phyloP scores from a whole-genome alignment of 2,888 invertebrate genomes.

The Spodoptera exigua region DNA sequence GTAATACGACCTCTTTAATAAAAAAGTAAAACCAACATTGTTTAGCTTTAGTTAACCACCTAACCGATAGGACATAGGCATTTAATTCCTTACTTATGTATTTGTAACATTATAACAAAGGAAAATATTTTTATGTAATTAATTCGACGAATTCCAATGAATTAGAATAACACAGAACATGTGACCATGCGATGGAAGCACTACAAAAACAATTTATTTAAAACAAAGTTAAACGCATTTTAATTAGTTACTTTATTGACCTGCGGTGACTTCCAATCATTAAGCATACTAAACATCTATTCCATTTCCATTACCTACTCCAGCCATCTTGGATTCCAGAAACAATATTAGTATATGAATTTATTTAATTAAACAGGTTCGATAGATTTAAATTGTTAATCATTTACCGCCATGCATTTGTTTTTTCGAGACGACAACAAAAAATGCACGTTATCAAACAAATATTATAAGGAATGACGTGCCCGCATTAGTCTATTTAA shows the following conservation, averaged over 20 bases:
- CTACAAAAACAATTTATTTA: slow-evolving; percentile 19
- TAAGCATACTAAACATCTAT: slow-evolving; percentile 40
- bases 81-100: too few species aligned
- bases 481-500: slow-evolving; percentile 3
- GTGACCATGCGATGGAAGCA: slow-evolving; percentile 2
- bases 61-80: too few species aligned
- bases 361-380: neutral
- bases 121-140: too few species aligned
- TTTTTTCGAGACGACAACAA: too few species aligned
- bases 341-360: slow-evolving; percentile 1
- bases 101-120: too few species aligned
- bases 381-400: too few species aligned
- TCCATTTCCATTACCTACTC: slow-evolving; percentile 38
- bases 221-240: slow-evolving; percentile 41
- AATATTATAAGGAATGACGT: slow-evolving; percentile 8
- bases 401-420: too few species aligned
- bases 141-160: too few species aligned
- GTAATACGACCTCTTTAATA: too few species aligned
- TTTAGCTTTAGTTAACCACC: too few species aligned
- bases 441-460: neutral
- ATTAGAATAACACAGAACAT: too few species aligned
- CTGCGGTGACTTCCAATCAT: slow-evolving; percentile 40
- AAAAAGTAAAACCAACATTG: too few species aligned
- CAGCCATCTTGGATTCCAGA: slow-evolving; percentile 31
- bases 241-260: slow-evolving; percentile 43